Percentiles rank a stretch among this genome's conserved stretches.
phyloP scores from a whole-genome alignment of 2,113 vertebrate species.

The Oceanites oceanicus region DNA sequence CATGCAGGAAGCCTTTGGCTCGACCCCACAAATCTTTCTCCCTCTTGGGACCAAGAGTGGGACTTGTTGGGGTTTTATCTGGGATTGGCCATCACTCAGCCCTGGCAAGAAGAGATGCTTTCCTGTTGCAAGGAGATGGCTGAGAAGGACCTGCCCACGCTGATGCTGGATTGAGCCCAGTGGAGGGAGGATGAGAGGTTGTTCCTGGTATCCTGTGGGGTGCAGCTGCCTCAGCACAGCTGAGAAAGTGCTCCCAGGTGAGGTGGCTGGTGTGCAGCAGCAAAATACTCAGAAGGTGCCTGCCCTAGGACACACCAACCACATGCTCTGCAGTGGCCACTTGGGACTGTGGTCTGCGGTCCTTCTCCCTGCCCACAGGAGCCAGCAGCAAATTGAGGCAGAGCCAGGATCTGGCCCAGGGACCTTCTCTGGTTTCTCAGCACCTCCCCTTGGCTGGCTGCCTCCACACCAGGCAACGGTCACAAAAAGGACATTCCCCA shows the following conservation, averaged over 20 bases:
- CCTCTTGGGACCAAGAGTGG: not conserved
- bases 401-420: not conserved
- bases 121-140: not conserved
- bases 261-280: not conserved
- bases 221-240: not conserved
- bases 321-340: not conserved
- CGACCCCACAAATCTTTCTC: not conserved
- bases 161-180: not conserved
- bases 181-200: not conserved
- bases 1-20: not conserved
- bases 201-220: too few relatives aligned
- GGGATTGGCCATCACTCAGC: not conserved
- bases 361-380: not conserved
- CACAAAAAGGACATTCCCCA: not conserved
- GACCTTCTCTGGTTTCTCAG: not conserved
- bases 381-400: not conserved
- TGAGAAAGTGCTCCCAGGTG: not conserved
- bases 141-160: not conserved
- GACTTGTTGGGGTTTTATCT: too few relatives aligned
- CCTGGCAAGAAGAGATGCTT: not conserved
- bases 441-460: not conserved
- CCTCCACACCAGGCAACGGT: not conserved
- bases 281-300: not conserved
- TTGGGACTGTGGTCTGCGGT: not conserved
- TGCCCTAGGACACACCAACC: not conserved